A percentile compares a stretch with the other conserved stretches of the same genome.
Conservation (phyloP, 92 coral and sea anemone genomes). For the Porites lobata region DNA sequence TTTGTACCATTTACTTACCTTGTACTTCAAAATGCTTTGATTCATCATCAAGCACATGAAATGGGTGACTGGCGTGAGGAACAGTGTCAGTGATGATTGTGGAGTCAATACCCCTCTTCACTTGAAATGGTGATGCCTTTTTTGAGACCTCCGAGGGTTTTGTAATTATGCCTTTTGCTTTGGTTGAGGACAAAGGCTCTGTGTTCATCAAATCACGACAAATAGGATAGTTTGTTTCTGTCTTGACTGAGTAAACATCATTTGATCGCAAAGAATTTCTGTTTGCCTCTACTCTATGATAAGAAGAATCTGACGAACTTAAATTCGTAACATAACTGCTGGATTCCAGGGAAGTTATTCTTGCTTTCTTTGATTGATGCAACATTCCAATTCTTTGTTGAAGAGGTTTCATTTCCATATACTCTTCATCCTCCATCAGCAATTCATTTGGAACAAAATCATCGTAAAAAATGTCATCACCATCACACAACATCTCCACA, state of each 20-base stretch:
- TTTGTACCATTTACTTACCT: background rate
- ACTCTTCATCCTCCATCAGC: constrained; percentile 24
- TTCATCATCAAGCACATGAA: background rate
- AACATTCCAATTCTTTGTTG: background rate
- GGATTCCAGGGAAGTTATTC: background rate
- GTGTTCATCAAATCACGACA: background rate
- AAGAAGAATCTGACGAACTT: background rate
- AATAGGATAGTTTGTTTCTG: constrained; percentile 1
- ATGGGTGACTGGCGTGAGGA: background rate
- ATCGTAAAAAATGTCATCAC: constrained; percentile 42
- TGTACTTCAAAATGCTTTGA: background rate
- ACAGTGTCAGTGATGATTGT: background rate
- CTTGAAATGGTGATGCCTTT: background rate
- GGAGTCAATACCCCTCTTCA: background rate
- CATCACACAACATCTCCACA: constrained; percentile 1
- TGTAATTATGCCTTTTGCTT: background rate
- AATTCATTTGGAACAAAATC: constrained; percentile 36
- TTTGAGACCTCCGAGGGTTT: too few relatives aligned
- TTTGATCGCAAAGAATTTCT: background rate
- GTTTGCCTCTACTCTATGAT: too few relatives aligned
- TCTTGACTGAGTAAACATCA: background rate
- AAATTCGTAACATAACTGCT: background rate
- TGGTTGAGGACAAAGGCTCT: background rate
- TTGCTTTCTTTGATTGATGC: constrained; percentile 10
- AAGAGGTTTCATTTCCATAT: constrained; percentile 35